Evolutionary conservation across 2,113 vertebrate species (phyloP), one percentile per base, ranked within the genome.

Genomic region (Porphyrio hochstetteri): DNA sequence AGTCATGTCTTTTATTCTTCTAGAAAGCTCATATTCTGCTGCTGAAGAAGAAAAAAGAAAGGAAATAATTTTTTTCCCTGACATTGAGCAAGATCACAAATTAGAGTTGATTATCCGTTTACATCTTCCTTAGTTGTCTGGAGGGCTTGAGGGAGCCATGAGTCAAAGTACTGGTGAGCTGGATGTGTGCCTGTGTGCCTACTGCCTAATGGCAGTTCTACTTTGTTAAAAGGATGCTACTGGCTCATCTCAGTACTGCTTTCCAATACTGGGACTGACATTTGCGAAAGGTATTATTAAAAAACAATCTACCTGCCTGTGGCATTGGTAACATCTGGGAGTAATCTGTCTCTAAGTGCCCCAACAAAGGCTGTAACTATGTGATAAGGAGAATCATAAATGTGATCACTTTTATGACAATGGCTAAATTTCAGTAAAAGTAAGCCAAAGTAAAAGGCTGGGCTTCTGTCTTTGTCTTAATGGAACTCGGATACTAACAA

Each of bases 51-150:
- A 29, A 75, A 50, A 76, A 48, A 33, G 19, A 40, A 55, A 5
- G 3, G 11, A 38, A 60, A 38, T 16, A 17, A 3, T 1, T 28
- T n/a, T 35, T 89, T 83, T 42, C 7, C 25, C 31, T 90, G 63
- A 76, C 71, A 63, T 35, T 86, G 85, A 91, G 59, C 15, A 79
- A 53, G 67, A 86, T 72, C 50, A 74, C 15, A 81, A 52, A 91
- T 80, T 69, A 75, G 16, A 33, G 17, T 29, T 92, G 50, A 84
- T 95, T 88, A 90, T 40, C 33, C 68, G 77, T 94, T 96, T 90
- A 50, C 17, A 29, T 86, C 64, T 86, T 89, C 42, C 67, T 85
- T 96, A 87, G 82, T 80, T 86, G 46, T 5, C 71, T 92, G 55
- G n/a, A 85, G 80, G 48, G 44, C 50, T 88, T 82, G 78, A 53